Conservation (phyloP, 2,797 vertebrate species). For the Pangasius macronema region DNA sequence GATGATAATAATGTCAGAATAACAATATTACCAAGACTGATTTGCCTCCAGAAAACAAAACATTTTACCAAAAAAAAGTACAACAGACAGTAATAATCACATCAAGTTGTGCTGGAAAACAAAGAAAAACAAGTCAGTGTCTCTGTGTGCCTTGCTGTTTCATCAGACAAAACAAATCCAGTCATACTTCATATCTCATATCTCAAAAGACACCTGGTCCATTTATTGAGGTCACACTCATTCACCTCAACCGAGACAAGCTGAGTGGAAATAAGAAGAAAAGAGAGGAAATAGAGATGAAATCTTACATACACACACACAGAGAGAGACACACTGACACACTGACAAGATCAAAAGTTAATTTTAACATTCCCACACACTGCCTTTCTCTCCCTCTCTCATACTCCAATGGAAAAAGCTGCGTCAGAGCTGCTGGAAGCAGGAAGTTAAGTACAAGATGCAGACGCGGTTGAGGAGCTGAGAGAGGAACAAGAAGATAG, state of each 20-base stretch:
- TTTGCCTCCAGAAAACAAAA: not conserved
- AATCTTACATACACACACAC: constrained; percentile 50
- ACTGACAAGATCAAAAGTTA: constrained; percentile 24
- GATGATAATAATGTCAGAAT: not conserved
- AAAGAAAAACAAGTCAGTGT: not conserved
- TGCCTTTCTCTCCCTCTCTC: not conserved
- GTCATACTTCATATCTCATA: constrained; percentile 25
- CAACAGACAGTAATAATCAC: not conserved
- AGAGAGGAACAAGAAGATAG: constrained; percentile 3
- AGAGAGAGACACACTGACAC: constrained; percentile 28
- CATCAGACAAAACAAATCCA: constrained; percentile 30
- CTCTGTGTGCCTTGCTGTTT: not conserved
- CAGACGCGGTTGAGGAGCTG: not conserved
- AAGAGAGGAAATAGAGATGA: constrained; percentile 35
- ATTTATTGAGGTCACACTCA: constrained; percentile 24
- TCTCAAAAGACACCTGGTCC: constrained; percentile 44
- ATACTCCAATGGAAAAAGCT: not conserved
- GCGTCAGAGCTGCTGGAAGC: not conserved
- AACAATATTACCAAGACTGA: not conserved
- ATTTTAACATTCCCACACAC: constrained; percentile 40
- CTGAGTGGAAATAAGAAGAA: constrained; percentile 24
- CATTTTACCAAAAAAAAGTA: not conserved
- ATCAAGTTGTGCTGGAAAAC: not conserved
- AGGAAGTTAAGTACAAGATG: not conserved
- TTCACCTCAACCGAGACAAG: constrained; percentile 29